phyloP scores from a whole-genome alignment of 1,140 invertebrate genomes.

The Papilio aristodemus region DNA sequence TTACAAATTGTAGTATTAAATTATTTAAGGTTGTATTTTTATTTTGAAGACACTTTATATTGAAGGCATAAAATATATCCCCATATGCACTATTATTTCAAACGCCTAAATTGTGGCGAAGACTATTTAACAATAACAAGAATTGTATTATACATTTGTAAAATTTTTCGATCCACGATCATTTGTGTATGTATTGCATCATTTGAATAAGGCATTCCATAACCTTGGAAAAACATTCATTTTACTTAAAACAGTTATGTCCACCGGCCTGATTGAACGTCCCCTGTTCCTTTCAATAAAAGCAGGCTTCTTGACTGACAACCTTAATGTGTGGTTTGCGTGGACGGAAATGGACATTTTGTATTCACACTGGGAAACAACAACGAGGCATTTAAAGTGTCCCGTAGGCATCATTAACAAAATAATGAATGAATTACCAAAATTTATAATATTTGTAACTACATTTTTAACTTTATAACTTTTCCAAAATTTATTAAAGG shows the following conservation, averaged over 20 bases:
- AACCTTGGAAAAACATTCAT: neutral
- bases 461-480: neutral
- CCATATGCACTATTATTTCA: too few species aligned
- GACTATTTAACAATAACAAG: too few species aligned
- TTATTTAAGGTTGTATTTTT: too few species aligned
- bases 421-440: slow-evolving; percentile 66
- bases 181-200: neutral
- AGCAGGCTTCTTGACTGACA: slow-evolving; percentile 59
- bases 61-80: too few species aligned
- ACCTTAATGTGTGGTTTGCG: slow-evolving; percentile 65
- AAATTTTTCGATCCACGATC: too few species aligned
- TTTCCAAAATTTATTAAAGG: neutral
- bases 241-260: slow-evolving; percentile 9
- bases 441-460: slow-evolving; percentile 36
- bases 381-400: slow-evolving; percentile 59
- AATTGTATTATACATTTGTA: too few species aligned
- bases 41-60: too few species aligned
- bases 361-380: slow-evolving; percentile 52
- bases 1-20: neutral
- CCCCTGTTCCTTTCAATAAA: slow-evolving; percentile 50
- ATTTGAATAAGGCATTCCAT: neutral
- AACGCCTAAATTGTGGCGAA: too few species aligned
- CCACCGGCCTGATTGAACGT: slow-evolving; percentile 39
- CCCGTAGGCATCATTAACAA: slow-evolving; percentile 61
- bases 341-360: slow-evolving; percentile 65